Base-by-base conservation (phyloP, 1,140 invertebrate genomes). In the Heliothis subflexa region DNA sequence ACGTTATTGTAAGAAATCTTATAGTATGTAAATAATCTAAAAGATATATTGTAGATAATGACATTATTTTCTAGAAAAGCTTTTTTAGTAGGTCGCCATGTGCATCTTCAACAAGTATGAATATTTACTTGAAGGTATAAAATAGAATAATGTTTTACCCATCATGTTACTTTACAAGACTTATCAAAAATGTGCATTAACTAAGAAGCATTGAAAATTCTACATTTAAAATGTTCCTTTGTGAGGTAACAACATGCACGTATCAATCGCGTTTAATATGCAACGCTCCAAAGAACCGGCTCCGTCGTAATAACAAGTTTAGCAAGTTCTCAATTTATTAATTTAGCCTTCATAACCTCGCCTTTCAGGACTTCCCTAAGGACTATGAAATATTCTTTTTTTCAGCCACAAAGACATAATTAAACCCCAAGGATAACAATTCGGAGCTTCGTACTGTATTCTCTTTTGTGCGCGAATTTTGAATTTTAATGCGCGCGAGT, bases 381-480 rank as follows among this genome's bases (percentile, higher is more conserved):
- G 73, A 75, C 59, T 59, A 88, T 92, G 84, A 89, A 91, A 91
- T 84, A 91, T 89, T 90, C 86, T 70, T 87, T 88, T 81, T 88
- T 88, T 86, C 85, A 83, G 83, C 81, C 78, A 88, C 87, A 90
- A 90, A 91, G 89, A 88, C 85, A 92, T 93, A 93, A 93, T 91
- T 93, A 93, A 91, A 81, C 91, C 91, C 91, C 73, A 87, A 84
- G 91, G 91, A 93, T 91, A 87, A 87, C 85, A 84, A 86, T 88
- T 87, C 84, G 86, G 86, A 85, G 81, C 80, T 80, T 88, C 84
- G 87, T 86, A 87, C 45, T 87, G 74, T 85, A 92, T 89, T 90
- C 89, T 84, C 86, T 87, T 91, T 90, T 75, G 86, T 85, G 76
- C 85, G 71, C 40, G 81, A 74, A 73, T 74, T 80, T 86, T 85